Conservation (phyloP, 2,113 vertebrate genomes). For the Pelmatolapia mariae region DNA sequence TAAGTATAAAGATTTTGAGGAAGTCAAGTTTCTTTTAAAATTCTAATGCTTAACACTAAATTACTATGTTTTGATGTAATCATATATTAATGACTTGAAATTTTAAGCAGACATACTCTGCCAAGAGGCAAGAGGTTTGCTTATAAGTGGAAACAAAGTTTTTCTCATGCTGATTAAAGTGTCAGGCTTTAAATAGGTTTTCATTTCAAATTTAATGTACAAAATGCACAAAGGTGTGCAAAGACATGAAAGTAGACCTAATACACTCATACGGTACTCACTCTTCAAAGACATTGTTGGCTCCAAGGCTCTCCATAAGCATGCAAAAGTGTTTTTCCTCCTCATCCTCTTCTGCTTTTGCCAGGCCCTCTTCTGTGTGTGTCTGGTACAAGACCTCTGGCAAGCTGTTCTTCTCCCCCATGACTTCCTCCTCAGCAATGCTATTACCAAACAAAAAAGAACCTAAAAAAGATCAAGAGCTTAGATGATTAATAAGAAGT, state of each 20-base stretch:
- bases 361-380: conserved; percentile 48
- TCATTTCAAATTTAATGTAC: not conserved
- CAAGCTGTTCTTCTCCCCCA: not conserved
- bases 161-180: not conserved
- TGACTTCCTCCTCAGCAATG: conserved; percentile 21
- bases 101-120: not conserved
- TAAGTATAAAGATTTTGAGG: no score
- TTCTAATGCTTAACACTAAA: accelerated
- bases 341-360: conserved; percentile 55
- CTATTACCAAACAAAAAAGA: conserved; percentile 76
- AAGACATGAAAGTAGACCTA: not conserved
- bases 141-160: not conserved
- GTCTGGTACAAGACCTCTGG: conserved; percentile 68
- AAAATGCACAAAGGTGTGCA: not conserved
- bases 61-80: not conserved
- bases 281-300: conserved; percentile 82
- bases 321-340: conserved; percentile 83
- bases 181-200: not conserved
- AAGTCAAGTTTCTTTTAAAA: not conserved
- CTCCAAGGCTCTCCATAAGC: conserved; percentile 85
- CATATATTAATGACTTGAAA: not conserved
- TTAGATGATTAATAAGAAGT: not conserved
- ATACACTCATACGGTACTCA: conserved; percentile 62
- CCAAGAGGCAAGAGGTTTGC: not conserved
- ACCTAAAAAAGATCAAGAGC: conserved; percentile 58